phyloP scores from a whole-genome alignment of 2,797 vertebrate genomes.

The Delichon dasypus region DNA sequence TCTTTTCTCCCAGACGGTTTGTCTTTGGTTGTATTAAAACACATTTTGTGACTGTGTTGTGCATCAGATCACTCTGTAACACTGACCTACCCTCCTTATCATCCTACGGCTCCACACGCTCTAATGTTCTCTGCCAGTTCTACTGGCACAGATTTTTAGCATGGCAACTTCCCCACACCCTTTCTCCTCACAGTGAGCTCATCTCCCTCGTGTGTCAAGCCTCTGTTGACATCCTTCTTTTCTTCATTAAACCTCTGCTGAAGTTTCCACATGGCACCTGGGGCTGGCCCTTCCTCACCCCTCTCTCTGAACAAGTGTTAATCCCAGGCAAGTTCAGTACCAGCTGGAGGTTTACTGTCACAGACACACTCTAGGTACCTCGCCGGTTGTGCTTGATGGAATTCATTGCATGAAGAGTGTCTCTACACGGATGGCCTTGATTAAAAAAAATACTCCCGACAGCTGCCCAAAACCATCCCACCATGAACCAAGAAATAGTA shows the following conservation, averaged over 20 bases:
- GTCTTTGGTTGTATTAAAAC: not conserved
- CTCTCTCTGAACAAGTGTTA: not conserved
- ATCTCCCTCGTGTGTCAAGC: not conserved
- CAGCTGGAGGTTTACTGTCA: not conserved
- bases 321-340: not conserved
- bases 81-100: not conserved
- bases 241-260: not conserved
- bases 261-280: not conserved
- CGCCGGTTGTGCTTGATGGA: not conserved
- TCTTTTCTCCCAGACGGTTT: not conserved
- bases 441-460: not conserved
- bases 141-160: not conserved
- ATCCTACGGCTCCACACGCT: fast-evolving
- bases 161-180: not conserved
- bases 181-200: not conserved
- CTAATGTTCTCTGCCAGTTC: not conserved
- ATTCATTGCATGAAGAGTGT: not conserved
- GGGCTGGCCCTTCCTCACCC: not conserved
- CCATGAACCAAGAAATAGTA: not conserved
- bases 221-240: not conserved
- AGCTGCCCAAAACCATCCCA: not conserved
- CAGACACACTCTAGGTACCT: not conserved
- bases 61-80: not conserved
- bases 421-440: not conserved
- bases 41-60: not conserved